Evolutionary conservation across 2,888 invertebrate species (phyloP).

Genomic region (Acleris holmiana): DNA sequence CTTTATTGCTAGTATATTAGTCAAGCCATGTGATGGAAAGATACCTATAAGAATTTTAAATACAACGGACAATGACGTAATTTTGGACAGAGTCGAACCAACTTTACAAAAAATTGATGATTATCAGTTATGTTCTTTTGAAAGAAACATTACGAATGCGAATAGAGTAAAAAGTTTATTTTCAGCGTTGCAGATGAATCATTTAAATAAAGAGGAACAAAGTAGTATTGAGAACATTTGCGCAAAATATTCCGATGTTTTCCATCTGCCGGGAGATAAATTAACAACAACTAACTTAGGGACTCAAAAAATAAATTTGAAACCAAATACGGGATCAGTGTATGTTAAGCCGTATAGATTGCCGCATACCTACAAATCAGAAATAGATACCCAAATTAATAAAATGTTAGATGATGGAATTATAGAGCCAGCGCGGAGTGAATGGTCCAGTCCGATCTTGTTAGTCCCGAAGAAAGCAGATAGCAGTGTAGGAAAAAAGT

Average conservation of each 20-base stretch:
- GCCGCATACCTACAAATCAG: not conserved
- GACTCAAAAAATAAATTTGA: not conserved
- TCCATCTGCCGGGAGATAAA: too few relatives aligned
- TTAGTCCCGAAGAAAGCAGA: slow-evolving; percentile 4
- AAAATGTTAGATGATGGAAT: slow-evolving; percentile 8
- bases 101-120: too few relatives aligned
- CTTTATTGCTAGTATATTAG: slow-evolving; percentile 24
- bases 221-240: too few relatives aligned
- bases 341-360: slow-evolving; percentile 8
- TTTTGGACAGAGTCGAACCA: slow-evolving; percentile 44
- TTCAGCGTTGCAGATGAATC: too few relatives aligned
- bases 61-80: slow-evolving; percentile 42
- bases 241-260: too few relatives aligned
- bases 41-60: too few relatives aligned
- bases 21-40: slow-evolving; percentile 25
- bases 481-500: slow-evolving; percentile 9
- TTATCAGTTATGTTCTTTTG: too few relatives aligned
- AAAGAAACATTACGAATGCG: too few relatives aligned
- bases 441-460: slow-evolving; percentile 10
- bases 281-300: not conserved
- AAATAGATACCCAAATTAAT: not conserved
- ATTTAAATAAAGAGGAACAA: too few relatives aligned
- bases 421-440: too few relatives aligned
- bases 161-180: too few relatives aligned
- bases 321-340: slow-evolving; percentile 1